phyloP scores from a whole-genome alignment of 1,140 invertebrate genomes.

The Leptinotarsa lineolata region DNA sequence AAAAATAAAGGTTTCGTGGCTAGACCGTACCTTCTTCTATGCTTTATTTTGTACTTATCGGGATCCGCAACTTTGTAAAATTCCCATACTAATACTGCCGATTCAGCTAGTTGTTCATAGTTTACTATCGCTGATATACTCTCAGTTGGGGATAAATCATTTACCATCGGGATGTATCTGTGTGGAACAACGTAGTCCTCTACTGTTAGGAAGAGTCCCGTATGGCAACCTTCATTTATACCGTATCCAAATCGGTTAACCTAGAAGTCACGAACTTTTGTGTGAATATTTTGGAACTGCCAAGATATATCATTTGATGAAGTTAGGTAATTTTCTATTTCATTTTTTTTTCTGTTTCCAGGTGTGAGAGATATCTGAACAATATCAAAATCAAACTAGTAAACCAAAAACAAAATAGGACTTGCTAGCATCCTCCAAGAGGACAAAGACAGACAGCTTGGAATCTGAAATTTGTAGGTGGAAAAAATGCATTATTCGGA shows the following conservation, averaged over 20 bases:
- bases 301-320: too few species aligned
- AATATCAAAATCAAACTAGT: too few species aligned
- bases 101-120: constrained; percentile 43
- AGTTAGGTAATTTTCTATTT: too few species aligned
- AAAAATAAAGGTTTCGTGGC: constrained; percentile 57
- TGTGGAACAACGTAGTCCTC: constrained; percentile 39
- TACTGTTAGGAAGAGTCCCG: constrained; percentile 47
- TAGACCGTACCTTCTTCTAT: constrained; percentile 57
- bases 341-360: too few species aligned
- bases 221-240: constrained; percentile 58
- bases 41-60: constrained; percentile 39
- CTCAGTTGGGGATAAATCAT: constrained; percentile 10
- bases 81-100: constrained; percentile 45
- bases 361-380: too few species aligned
- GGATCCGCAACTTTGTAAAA: constrained; percentile 35
- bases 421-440: too few species aligned
- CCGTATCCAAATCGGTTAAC: constrained; percentile 58
- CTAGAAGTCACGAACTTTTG: background rate
- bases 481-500: too few species aligned
- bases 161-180: constrained; percentile 7
- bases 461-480: too few species aligned
- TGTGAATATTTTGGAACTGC: too few species aligned
- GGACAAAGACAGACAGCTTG: too few species aligned
- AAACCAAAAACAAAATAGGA: too few species aligned
- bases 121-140: constrained; percentile 31